These are phyloP conservation scores for Cyclophora albipunctata DNA, from an alignment of 2,888 invertebrate species.

Conservation along the genomic window DNA sequence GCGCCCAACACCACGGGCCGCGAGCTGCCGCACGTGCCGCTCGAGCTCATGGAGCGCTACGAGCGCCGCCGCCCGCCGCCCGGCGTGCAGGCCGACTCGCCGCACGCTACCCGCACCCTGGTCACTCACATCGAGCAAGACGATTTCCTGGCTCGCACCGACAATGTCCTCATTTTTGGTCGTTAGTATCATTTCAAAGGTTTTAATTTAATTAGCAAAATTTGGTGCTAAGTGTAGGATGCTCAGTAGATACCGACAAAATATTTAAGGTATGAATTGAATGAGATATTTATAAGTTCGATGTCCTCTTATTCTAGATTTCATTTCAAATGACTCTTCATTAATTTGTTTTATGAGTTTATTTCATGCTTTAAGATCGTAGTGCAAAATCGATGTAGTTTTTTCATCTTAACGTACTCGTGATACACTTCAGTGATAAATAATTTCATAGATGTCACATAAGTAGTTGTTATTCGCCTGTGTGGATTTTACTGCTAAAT, in stretches of 20 bases:
- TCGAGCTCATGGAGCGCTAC: constrained; percentile 69
- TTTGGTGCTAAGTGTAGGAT: constrained; percentile 1
- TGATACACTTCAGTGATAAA: no score
- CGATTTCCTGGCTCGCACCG: constrained; percentile 80
- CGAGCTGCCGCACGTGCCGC: constrained; percentile 74
- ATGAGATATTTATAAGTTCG: neutral
- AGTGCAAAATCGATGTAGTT: no score
- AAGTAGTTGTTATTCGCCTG: neutral
- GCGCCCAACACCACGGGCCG: constrained; percentile 79
- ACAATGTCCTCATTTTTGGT: constrained; percentile 81
- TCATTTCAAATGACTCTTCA: no score
- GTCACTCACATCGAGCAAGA: constrained; percentile 77
- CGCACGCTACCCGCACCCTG: constrained; percentile 64
- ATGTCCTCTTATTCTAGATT: neutral
- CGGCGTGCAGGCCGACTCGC: constrained; percentile 77
- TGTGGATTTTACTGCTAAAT: neutral
- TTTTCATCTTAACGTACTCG: no score
- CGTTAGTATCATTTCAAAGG: constrained; percentile 68
- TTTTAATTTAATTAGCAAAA: constrained; percentile 7
- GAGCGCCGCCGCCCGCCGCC: constrained; percentile 70
- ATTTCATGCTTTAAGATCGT: no score
- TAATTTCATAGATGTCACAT: no score
- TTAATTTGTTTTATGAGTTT: no score
- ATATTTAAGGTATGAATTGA: neutral
- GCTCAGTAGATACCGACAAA: no score